A percentile compares a stretch with the other conserved stretches of the same genome.
Conservation (phyloP, 2,797 vertebrate species). For the Iguana delicatissima region DNA sequence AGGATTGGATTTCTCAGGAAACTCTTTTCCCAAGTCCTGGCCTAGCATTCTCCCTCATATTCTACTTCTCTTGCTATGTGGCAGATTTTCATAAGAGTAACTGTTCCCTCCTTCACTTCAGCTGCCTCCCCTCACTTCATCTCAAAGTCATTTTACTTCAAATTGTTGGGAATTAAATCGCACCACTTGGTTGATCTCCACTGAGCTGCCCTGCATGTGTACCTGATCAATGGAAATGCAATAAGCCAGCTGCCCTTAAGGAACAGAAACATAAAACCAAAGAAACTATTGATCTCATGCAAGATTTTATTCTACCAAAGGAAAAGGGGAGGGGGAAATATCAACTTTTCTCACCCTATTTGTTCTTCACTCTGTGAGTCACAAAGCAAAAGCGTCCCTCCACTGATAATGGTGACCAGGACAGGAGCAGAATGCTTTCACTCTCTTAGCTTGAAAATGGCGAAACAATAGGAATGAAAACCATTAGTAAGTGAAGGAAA, state of each 20-base stretch:
- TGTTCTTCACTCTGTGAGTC: conserved; percentile 34
- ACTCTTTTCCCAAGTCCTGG: background rate
- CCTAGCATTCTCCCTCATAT: background rate
- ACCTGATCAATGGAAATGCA: conserved; percentile 71
- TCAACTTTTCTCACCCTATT: background rate
- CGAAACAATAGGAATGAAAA: conserved; percentile 21
- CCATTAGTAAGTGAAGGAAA: background rate
- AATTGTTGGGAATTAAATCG: conserved; percentile 52
- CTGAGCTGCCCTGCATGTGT: conserved; percentile 57
- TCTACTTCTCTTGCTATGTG: background rate
- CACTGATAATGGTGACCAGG: conserved; percentile 31
- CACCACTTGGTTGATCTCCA: conserved; percentile 62
- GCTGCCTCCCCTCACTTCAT: background rate
- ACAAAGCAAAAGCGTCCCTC: conserved; percentile 21
- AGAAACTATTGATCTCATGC: conserved; percentile 71
- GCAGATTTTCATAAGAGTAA: conserved; percentile 43
- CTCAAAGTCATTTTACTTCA: conserved; percentile 73
- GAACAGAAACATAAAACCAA: conserved; percentile 69
- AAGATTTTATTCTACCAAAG: conserved; percentile 63
- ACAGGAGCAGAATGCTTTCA: conserved; percentile 1
- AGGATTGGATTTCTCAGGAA: background rate
- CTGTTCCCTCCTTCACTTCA: background rate
- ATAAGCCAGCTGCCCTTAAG: conserved; percentile 69
- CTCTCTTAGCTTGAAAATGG: background rate
- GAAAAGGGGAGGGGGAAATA: conserved; percentile 52